These are phyloP conservation scores for Trichomalopsis sarcophagae DNA, from an alignment of 1,140 invertebrate species.

Conservation along the genomic window DNA sequence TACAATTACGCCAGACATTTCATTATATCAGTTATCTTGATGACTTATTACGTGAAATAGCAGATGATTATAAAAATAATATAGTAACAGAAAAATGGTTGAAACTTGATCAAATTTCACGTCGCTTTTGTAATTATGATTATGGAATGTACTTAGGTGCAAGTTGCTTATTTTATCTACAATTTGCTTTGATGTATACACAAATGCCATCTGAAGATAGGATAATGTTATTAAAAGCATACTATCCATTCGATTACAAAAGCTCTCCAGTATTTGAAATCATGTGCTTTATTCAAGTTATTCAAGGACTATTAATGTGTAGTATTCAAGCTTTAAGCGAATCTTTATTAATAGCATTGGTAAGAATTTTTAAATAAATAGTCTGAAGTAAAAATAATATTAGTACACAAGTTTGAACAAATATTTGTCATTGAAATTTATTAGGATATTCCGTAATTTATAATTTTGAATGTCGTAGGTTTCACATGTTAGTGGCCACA, in stretches of 20 bases:
- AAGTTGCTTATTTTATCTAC: background rate
- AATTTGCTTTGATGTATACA: background rate
- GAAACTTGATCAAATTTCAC: background rate
- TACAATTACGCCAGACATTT: too few relatives aligned
- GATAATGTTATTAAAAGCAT: background rate
- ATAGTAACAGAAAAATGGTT: background rate
- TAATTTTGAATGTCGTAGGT: background rate
- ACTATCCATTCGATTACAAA: constrained; percentile 40
- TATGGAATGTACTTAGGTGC: background rate
- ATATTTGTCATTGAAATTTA: too few relatives aligned
- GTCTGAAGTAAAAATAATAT: background rate
- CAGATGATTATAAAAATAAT: constrained; percentile 1
- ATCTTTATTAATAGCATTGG: constrained; percentile 11
- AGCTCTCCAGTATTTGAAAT: constrained; percentile 19
- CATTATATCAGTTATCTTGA: background rate
- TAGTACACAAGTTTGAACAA: too few relatives aligned
- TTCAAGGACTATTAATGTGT: background rate
- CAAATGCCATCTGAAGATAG: background rate
- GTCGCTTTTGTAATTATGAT: constrained; percentile 16
- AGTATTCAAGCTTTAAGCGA: background rate
- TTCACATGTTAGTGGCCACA: background rate
- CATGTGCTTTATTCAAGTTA: background rate
- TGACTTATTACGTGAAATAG: constrained; percentile 20
- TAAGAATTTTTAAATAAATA: background rate
- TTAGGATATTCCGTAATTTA: background rate